A percentile compares a stretch with the other conserved stretches of the same genome.
These are phyloP conservation scores for Acanthiza pusilla DNA, from an alignment of 2,797 vertebrate species.

Conservation along the genomic window DNA sequence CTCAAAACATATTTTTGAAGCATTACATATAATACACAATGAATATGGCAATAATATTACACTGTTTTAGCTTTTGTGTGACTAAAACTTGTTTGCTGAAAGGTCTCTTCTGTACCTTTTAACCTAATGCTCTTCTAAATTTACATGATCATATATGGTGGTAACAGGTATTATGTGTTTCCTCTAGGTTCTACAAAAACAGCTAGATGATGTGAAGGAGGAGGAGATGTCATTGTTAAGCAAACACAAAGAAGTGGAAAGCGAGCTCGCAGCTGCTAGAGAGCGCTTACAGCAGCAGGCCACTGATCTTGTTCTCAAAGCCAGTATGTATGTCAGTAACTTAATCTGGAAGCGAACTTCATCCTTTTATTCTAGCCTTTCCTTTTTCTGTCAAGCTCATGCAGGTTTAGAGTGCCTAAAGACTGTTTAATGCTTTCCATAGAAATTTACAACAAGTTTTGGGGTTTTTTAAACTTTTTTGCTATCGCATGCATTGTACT, in stretches of 20 bases:
- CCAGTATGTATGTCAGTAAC: slow-evolving; percentile 84
- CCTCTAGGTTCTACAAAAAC: slow-evolving; percentile 88
- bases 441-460: not conserved
- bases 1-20: not conserved
- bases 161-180: slow-evolving; percentile 38
- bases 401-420: not conserved
- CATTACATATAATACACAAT: not conserved
- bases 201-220: slow-evolving; percentile 94
- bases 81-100: not conserved
- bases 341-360: not conserved
- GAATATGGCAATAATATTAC: not conserved
- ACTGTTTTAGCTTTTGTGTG: not conserved
- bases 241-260: slow-evolving; percentile 95
- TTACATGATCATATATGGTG: not conserved
- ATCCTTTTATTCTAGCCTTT: not conserved
- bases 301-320: slow-evolving; percentile 96
- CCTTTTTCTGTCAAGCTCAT: not conserved
- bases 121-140: not conserved
- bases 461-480: not conserved
- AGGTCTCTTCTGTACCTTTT: not conserved
- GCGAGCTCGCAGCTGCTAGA: slow-evolving; percentile 90
- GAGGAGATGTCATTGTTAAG: slow-evolving; percentile 90
- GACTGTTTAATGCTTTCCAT: not conserved
- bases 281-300: slow-evolving; percentile 94
- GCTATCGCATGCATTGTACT: fast-evolving